Base-by-base conservation (phyloP, 2,797 vertebrate species). In the Poecilia gillii region DNA sequence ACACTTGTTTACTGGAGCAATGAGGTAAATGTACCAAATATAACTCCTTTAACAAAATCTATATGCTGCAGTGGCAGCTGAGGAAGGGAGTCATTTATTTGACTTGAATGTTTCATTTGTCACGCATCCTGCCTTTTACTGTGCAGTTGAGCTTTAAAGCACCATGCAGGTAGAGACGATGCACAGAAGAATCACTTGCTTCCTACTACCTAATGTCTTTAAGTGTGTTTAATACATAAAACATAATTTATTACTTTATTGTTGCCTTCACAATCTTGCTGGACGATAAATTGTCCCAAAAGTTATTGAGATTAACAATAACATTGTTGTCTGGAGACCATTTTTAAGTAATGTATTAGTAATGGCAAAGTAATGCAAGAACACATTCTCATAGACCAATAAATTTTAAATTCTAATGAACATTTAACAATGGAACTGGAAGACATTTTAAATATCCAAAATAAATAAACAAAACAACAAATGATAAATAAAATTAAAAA, bases 111-210 rank as follows among this genome's bases (percentile, higher is more conserved):
- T 71, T 45, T 71, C 68, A 45, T 71, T 71, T 16, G 12, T 71
- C 68, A 28, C n/a, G 68, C 41, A 45, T 43, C 68, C 25, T 71
- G 25, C 68, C 14, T 70, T 66, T 71, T 71, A 71, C 28, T 28
- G 41, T n/a, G 68, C 68, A 45, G 41, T 45, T 45, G 8, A 45
- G 25, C 41, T 71, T 71, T 71, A 71, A 45, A 71, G 68, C 41
- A n/a, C 13, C 6, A 33, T 33, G 33, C 33, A 71, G 68, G 25
- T 45, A 23, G 41, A 45, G 25, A 43, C 25, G 23, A 71, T 71
- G 36, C 36, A 18, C 6, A 33, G 28, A 16, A 36, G 4, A 64
- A 9, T 18, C 20, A 20, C 18, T 62, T 62, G 28, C 57, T 62
- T 62, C 57, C 28, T 62, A 16, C n/a, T 62, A 62, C 6, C 1